Base-by-base conservation (phyloP, 2,888 invertebrate genomes). In the Timandra comae region DNA sequence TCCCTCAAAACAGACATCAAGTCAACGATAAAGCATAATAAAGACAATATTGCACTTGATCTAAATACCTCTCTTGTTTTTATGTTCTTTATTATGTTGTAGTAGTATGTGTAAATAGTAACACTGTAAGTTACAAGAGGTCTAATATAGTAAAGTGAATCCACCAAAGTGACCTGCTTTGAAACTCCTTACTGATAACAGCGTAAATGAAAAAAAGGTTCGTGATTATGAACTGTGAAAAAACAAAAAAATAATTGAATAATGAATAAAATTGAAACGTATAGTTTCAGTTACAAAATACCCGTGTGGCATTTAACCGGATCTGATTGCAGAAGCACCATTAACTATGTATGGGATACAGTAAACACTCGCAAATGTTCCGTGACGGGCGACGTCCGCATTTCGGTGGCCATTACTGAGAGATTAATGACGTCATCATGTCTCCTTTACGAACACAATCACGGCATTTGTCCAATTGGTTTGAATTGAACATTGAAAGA, bases 381-480 rank as follows among this genome's bases (percentile, higher is more conserved):
- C 69, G 64, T 74, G 70, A 70, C 72, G 65, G 51, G 52, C 33
- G 35, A 47, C 49, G 51, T 57, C 59, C 63, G 57, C 65, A 60
- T 68, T 73, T 56, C 60, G 62, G 66, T 50, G 57, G 63, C 68
- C 72, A 75, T 78, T 80, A 79, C 63, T 46, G 56, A 52, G 68
- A 75, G 73, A 80, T 81, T 77, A 73, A 81, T 77, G 78, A 69
- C 71, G 67, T 68, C 73, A 77, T 78, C 70, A 68, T 70, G 72
- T 65, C 67, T 69, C 58, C 56, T 52, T 46, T 53, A 49, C 54
- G 16, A 57, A 57, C 49, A 56, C 62, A 66, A 71, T 72, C 65
- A 61, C 62, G 48, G 52, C 51, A 34, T 31, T 27, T 24, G 24
- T 24, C 6, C 11, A 7, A 24, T 24, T 24, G 24, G 16, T 16